Percentiles rank a stretch among this genome's conserved stretches.
Evolutionary conservation across 2,888 invertebrate genomes (phyloP).

Genomic region (Hirudinaria manillensis): DNA sequence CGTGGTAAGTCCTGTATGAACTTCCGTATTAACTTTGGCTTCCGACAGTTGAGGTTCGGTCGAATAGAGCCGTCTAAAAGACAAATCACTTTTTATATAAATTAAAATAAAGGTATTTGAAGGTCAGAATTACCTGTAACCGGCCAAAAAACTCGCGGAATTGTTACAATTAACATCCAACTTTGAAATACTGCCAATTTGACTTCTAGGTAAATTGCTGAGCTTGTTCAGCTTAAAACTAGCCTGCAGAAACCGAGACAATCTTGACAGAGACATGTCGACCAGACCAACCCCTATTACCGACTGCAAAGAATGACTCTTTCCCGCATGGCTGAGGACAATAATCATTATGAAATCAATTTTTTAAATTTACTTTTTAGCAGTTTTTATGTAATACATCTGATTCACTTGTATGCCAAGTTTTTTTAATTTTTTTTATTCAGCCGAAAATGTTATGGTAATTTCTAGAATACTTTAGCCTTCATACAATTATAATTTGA

Average conservation of each 20-base stretch:
- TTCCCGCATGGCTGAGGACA: no score
- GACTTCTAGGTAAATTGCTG: neutral
- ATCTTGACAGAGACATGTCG: constrained; percentile 1
- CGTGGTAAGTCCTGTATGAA: neutral
- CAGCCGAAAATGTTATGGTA: no score
- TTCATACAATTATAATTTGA: no score
- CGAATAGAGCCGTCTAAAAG: constrained; percentile 6
- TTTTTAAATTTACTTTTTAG: no score
- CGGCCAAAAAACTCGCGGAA: neutral
- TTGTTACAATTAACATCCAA: neutral
- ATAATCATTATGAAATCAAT: no score
- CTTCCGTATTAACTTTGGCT: neutral
- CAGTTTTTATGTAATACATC: no score
- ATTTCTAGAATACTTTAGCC: no score
- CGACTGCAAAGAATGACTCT: no score
- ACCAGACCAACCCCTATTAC: no score
- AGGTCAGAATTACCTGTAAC: constrained; percentile 1
- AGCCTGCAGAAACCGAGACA: neutral
- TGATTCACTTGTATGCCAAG: no score
- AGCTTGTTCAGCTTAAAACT: neutral
- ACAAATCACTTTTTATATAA: neutral
- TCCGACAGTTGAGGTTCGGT: neutral
- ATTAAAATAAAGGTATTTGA: neutral
- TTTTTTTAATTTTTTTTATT: no score
- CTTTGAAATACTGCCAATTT: neutral